Conservation (phyloP, 53 echinoderm and acorn worm species). For the Astropecten irregularis region DNA sequence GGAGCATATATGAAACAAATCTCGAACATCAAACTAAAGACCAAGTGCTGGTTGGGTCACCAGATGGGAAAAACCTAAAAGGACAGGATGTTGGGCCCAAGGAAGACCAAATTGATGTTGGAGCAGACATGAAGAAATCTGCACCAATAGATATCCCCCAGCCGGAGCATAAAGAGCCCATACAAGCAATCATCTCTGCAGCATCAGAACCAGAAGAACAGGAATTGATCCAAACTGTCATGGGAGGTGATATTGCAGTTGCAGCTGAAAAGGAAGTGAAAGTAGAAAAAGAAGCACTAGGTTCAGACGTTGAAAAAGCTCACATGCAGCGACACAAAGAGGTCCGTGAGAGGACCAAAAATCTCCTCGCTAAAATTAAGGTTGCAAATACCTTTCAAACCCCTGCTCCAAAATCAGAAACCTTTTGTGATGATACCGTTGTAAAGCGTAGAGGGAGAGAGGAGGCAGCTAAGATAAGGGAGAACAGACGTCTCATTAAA, state of each 20-base stretch:
- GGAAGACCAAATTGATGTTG: not conserved
- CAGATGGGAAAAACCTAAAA: no score
- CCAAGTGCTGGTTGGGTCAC: no score
- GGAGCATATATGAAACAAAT: no score
- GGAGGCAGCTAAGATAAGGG: constrained; percentile 15
- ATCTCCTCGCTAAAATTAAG: constrained; percentile 26
- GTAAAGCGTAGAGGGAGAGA: constrained; percentile 21
- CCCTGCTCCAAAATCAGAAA: not conserved
- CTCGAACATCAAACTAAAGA: no score
- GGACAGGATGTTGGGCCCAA: no score
- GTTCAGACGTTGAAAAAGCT: constrained; percentile 11
- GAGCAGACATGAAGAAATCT: no score
- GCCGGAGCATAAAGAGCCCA: not conserved
- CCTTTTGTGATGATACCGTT: constrained; percentile 3
- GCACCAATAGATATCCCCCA: not conserved
- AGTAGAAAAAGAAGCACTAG: not conserved
- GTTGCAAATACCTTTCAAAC: constrained; percentile 7
- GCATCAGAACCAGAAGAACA: not conserved
- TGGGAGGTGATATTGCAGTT: not conserved
- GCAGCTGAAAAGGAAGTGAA: not conserved
- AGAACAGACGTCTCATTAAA: constrained; percentile 39
- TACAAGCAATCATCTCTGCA: not conserved
- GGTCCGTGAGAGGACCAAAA: constrained; percentile 38
- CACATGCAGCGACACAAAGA: constrained; percentile 41
- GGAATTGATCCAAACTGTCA: not conserved